Evolutionary conservation across 2,113 vertebrate genomes (phyloP), one percentile per base, ranked within the genome.

Genomic region (Bostrychus sinensis): DNA sequence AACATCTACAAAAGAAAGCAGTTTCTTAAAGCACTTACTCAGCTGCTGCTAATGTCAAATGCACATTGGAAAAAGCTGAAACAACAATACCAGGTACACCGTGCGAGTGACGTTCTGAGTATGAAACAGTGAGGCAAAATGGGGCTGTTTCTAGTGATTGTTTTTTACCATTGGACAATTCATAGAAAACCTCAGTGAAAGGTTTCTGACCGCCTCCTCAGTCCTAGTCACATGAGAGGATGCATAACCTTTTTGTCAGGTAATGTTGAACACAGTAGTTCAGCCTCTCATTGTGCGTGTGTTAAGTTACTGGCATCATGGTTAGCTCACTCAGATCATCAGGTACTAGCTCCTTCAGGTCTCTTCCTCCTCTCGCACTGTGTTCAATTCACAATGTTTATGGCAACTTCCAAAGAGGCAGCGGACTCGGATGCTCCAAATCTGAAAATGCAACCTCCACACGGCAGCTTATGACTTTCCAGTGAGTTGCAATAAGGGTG

Each of bases 281-380:
- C 54, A 56, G 48, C 64, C 50, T 63, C 62, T 66, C 46, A 37
- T 9, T 39, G 50, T 66, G 17, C 23, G 56, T 32, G 64, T 80
- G 86, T 85, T 85, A 83, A 72, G 77, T 84, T 86, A 81, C 77
- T 71, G 36, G 11, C 53, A 7, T 25, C 16, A 42, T 13, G 41
- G 59, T 79, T 50, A 16, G 56, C 34, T 11, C 19, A 57, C 75
- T 66, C 65, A 7, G 76, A 72, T 80, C 85, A 86, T 82, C 81
- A 62, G 75, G 79, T 73, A 53, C 78, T 78, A 83, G 81, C 85
- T 86, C 82, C 83, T 82, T 83, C 37, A 67, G 81, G 83, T 86
- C 86, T 88, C 70, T 79, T 63, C 46, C 37, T 39, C 37, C 37
- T 6, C 32, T 22, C 43, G 34, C 56, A 16, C 46, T 67, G 54